Evolutionary conservation across 2,797 vertebrate genomes (phyloP).

Genomic region (Iguana delicatissima): DNA sequence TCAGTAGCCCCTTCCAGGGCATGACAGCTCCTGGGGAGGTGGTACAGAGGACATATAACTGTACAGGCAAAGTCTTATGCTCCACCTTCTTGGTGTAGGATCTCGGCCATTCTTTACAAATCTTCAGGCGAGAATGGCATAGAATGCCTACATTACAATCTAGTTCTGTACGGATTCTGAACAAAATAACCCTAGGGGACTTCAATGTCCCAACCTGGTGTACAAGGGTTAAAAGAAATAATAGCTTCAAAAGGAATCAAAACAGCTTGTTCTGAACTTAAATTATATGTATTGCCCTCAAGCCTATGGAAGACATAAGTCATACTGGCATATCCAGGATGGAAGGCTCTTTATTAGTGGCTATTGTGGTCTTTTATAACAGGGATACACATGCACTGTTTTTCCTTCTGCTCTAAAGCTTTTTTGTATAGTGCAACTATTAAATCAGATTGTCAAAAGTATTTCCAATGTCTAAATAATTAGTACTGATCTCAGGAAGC

Average conservation of each 20-base stretch:
- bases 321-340: constrained; percentile 39
- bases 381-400: constrained; percentile 60
- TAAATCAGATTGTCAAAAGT: constrained; percentile 58
- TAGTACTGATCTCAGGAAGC: constrained; percentile 46
- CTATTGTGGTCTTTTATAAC: constrained; percentile 50
- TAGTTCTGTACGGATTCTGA: no score
- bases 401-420: constrained; percentile 43
- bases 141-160: no score
- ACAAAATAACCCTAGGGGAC: no score
- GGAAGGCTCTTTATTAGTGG: constrained; percentile 54
- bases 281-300: background rate
- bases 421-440: constrained; percentile 61
- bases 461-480: constrained; percentile 67
- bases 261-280: constrained; percentile 44
- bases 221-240: constrained; percentile 19
- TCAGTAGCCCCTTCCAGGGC: no score
- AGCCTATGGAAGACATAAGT: constrained; percentile 30
- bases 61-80: no score
- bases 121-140: no score
- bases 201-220: no score
- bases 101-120: no score
- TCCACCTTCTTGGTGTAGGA: no score
- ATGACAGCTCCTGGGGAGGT: no score
- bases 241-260: constrained; percentile 45
- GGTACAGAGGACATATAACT: no score